A percentile compares a stretch with the other conserved stretches of the same genome.
phyloP scores from a whole-genome alignment of 2,113 vertebrate genomes.

The Anoplopoma fimbria region DNA sequence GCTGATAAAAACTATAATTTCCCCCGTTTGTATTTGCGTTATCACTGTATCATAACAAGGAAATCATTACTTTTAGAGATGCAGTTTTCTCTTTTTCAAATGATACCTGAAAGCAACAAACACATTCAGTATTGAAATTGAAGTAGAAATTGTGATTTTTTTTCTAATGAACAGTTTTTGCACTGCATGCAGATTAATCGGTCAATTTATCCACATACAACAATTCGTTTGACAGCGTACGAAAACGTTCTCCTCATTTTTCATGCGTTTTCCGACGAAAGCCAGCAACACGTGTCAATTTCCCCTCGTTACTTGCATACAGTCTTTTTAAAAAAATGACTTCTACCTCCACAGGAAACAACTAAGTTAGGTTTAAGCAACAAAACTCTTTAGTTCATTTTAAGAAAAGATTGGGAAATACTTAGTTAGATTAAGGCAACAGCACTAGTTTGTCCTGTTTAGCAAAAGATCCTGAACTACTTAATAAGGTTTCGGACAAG shows the following conservation, averaged over 20 bases:
- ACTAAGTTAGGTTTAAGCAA: neutral
- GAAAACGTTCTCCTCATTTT: neutral
- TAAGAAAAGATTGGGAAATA: neutral
- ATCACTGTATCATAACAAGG: neutral
- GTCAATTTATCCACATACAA: neutral
- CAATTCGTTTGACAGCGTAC: neutral
- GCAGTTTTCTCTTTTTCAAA: neutral
- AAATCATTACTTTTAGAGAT: neutral
- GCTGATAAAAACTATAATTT: conserved; percentile 32
- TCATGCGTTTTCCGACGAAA: too few species aligned
- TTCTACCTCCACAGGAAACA: neutral
- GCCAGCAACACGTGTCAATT: neutral
- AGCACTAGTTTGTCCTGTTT: too few species aligned
- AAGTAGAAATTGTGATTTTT: neutral
- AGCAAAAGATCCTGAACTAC: neutral
- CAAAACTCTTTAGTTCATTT: too few species aligned
- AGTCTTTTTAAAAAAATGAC: neutral
- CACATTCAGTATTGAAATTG: neutral
- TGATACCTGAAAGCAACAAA: neutral
- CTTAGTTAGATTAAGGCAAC: neutral
- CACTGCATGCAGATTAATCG: neutral
- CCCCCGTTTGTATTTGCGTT: conserved; percentile 7
- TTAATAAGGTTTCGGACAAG: neutral
- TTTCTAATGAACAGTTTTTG: neutral
- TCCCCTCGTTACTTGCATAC: neutral